These are phyloP conservation scores for Danio tinwini DNA, from an alignment of 2,797 vertebrate genomes.

Conservation along the genomic window DNA sequence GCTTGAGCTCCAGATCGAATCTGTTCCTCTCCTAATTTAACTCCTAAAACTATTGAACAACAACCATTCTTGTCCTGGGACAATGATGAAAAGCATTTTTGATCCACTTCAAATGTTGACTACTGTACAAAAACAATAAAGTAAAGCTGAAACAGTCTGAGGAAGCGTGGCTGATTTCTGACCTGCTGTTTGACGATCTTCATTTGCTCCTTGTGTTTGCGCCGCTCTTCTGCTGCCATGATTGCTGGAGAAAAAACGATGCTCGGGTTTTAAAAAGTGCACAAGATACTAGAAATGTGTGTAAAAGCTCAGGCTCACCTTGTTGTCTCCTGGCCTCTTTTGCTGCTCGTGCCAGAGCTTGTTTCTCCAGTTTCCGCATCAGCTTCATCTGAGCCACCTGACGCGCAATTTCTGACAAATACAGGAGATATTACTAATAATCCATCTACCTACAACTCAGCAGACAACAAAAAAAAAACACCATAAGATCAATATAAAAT, in stretches of 20 bases:
- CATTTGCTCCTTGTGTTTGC: constrained; percentile 93
- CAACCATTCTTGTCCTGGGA: too few species aligned
- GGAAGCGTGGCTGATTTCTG: constrained; percentile 51
- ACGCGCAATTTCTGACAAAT: constrained; percentile 89
- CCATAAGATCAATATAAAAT: too few species aligned
- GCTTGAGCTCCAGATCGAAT: too few species aligned
- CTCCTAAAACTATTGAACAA: too few species aligned
- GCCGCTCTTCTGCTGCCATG: constrained; percentile 91
- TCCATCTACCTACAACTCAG: too few species aligned
- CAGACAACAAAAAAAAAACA: too few species aligned
- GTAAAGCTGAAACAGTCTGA: not conserved
- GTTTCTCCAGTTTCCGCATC: constrained; percentile 92
- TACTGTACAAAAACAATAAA: too few species aligned
- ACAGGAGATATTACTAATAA: not conserved
- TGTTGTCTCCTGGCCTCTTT: constrained; percentile 95
- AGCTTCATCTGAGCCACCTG: constrained; percentile 96
- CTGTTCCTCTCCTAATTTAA: too few species aligned
- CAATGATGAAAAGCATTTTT: too few species aligned
- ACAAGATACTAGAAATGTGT: not conserved
- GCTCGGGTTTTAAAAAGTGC: not conserved
- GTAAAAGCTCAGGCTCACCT: constrained; percentile 69
- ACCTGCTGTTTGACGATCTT: constrained; percentile 98
- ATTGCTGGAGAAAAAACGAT: constrained; percentile 78
- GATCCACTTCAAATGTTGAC: too few species aligned
- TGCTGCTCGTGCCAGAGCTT: constrained; percentile 89